These are phyloP conservation scores for Papilio xuthus DNA, from an alignment of 1,140 invertebrate genomes.

Conservation along the genomic window DNA sequence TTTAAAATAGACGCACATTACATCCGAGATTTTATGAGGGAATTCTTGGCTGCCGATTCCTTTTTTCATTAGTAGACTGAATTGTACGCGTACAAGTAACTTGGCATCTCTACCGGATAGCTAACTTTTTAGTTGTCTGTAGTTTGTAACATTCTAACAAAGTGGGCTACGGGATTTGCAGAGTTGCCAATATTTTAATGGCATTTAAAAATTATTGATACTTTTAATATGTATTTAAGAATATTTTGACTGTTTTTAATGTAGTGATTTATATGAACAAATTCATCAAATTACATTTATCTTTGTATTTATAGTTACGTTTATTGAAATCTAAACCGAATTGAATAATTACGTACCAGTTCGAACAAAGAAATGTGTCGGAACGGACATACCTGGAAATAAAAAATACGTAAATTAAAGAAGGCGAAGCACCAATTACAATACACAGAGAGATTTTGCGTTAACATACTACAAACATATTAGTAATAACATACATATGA, in stretches of 20 bases:
- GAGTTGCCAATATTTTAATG: slow-evolving; percentile 12
- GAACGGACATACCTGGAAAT: not conserved
- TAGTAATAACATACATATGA: not conserved
- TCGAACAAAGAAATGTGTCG: not conserved
- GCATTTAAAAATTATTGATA: slow-evolving; percentile 4
- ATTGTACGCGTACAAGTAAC: slow-evolving; percentile 14
- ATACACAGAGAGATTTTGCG: not conserved
- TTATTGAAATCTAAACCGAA: not conserved
- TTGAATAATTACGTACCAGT: not conserved
- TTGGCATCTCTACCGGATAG: slow-evolving; percentile 1
- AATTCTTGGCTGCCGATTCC: slow-evolving; percentile 28
- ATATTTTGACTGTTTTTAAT: slow-evolving; percentile 3
- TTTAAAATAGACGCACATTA: slow-evolving; percentile 34
- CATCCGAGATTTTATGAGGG: slow-evolving; percentile 27
- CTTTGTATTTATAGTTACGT: not conserved
- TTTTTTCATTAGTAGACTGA: slow-evolving; percentile 30
- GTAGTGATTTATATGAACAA: not conserved
- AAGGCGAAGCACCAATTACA: not conserved
- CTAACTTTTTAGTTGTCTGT: slow-evolving; percentile 14
- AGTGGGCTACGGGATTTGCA: slow-evolving; percentile 11
- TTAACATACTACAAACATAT: not conserved
- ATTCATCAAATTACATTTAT: not conserved
- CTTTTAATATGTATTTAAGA: not conserved
- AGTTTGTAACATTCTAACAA: slow-evolving; percentile 11
- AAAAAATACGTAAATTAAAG: not conserved